Evolutionary conservation across 2,113 vertebrate genomes (phyloP), one percentile per base, ranked within the genome.

Genomic region (Bujurquina vittata): DNA sequence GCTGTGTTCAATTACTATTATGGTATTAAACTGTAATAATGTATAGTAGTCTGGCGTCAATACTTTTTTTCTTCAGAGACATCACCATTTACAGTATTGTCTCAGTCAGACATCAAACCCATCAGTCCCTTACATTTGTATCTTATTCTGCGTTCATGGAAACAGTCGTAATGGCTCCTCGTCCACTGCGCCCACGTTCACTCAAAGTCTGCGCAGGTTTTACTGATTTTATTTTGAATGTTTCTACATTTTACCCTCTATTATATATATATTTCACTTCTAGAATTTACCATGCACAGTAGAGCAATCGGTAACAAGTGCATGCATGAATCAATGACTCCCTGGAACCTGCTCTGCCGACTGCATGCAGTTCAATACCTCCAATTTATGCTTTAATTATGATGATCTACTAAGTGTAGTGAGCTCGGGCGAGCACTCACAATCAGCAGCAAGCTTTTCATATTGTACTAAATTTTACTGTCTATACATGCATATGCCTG

Each of bases 301-400:
- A 91, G 91, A 77, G 85, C 86, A 83, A 92, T 94, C 92, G 92
- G 94, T 94, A 92, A 81, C 81, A 92, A 91, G 87, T 90, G 87
- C 89, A 87, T 76, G 65, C 77, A 84, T 90, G 88, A 94, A 95
- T 94, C 93, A 91, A 92, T 94, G 85, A 54, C 61, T 85, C 63
- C 84, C 77, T 74, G 35, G 73, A 77, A 81, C 56, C 62, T 15
- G 57, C 11, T n/a, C 83, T 12, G 59, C 78, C 11, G 33, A 79
- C 86, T 77, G 77, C 77, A 72, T 59, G 80, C 80, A 23, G 86
- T 86, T 95, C 94, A 88, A 92, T 93, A 87, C 79, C 79, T 89
- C 81, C 91, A 91, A 94, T 95, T 94, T 95, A 92, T 93, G 93
- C 89, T 94, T 94, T 95, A 94, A 95, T 95, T 93, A 94, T 12